phyloP scores from a whole-genome alignment of 2,888 invertebrate species.

The Meiosimyza decipiens region DNA sequence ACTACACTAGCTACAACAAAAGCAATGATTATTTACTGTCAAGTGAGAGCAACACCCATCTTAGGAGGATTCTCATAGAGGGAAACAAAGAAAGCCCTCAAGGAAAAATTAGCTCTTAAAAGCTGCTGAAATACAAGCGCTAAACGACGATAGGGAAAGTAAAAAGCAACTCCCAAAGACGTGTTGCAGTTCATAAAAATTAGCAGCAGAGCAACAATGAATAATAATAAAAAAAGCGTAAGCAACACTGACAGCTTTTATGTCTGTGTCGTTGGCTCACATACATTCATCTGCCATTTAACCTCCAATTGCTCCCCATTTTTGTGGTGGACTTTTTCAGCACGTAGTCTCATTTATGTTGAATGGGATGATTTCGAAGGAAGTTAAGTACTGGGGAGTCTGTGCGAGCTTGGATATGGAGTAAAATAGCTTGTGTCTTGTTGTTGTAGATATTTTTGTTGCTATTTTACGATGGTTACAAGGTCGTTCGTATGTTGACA shows the following conservation, averaged over 20 bases:
- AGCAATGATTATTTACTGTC: slow-evolving; percentile 8
- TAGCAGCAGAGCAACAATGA: too few species aligned
- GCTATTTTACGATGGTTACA: not conserved
- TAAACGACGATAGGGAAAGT: not conserved
- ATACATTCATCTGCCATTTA: not conserved
- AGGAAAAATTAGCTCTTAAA: slow-evolving; percentile 35
- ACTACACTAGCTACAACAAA: not conserved
- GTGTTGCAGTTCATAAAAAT: not conserved
- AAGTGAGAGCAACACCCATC: not conserved
- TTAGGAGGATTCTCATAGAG: not conserved
- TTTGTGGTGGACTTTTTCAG: not conserved
- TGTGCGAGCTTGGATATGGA: not conserved
- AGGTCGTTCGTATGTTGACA: slow-evolving; percentile 18
- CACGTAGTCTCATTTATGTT: not conserved
- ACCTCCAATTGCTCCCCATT: slow-evolving; percentile 1
- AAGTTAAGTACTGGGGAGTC: not conserved
- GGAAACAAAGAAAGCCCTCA: not conserved
- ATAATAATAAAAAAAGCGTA: not conserved
- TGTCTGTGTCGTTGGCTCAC: not conserved
- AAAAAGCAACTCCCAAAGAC: not conserved
- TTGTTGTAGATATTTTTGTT: not conserved
- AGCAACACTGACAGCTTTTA: not conserved
- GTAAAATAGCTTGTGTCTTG: not conserved
- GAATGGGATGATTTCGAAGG: not conserved
- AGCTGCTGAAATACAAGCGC: slow-evolving; percentile 4